These are phyloP conservation scores for Chaetogeoica ovagalla DNA, from an alignment of 2,888 invertebrate species.

Conservation along the genomic window DNA sequence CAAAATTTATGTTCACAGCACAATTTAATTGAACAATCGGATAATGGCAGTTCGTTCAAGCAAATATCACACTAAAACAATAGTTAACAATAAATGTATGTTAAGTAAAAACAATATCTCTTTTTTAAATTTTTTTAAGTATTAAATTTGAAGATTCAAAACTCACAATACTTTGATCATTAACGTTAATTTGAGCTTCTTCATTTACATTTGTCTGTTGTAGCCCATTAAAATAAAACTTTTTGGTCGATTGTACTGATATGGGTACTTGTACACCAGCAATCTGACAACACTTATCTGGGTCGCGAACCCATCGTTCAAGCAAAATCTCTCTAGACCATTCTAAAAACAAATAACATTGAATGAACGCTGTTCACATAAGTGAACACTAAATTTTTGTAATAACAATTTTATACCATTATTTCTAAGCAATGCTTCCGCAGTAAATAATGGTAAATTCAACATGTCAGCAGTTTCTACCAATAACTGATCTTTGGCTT, in stretches of 20 bases:
- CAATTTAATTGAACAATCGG: slow-evolving; percentile 62
- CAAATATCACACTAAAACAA: slow-evolving; percentile 67
- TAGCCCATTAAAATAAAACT: slow-evolving; percentile 42
- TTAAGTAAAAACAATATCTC: background rate
- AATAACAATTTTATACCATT: slow-evolving; percentile 63
- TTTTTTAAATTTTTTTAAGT: background rate
- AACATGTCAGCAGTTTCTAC: slow-evolving; percentile 74
- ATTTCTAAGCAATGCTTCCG: slow-evolving; percentile 69
- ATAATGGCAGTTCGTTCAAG: slow-evolving; percentile 58
- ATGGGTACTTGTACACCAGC: slow-evolving; percentile 69
- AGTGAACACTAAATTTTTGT: background rate
- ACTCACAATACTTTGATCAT: slow-evolving; percentile 46
- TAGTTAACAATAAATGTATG: background rate
- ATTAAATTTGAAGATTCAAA: background rate
- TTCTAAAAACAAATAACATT: slow-evolving; percentile 60
- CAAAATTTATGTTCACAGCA: slow-evolving; percentile 70
- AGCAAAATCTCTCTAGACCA: slow-evolving; percentile 70
- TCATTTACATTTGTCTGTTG: slow-evolving; percentile 46
- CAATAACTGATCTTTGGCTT: slow-evolving; percentile 71
- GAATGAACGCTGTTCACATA: background rate
- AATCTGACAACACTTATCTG: slow-evolving; percentile 68
- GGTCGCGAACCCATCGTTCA: slow-evolving; percentile 71
- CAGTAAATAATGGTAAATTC: slow-evolving; percentile 70
- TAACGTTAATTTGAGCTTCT: slow-evolving; percentile 48
- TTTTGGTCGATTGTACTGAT: slow-evolving; percentile 58